phyloP scores from a whole-genome alignment of 1,140 invertebrate species.

The Lepidurus apus region DNA sequence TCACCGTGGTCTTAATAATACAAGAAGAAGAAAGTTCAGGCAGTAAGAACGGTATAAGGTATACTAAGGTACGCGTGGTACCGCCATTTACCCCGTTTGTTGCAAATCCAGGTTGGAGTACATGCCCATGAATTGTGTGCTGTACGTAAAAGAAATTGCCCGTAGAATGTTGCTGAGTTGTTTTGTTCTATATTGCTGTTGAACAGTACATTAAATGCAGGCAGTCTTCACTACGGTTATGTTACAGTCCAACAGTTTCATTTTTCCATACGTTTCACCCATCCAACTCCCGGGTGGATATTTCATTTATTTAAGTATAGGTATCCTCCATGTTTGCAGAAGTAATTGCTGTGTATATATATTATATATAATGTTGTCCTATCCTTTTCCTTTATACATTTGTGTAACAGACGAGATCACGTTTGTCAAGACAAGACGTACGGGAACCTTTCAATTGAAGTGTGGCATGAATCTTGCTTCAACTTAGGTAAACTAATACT shows the following conservation, averaged over 20 bases:
- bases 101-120: neutral
- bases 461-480: too few species aligned
- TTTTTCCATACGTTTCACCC: neutral
- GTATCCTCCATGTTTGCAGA: neutral
- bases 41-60: neutral
- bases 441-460: neutral
- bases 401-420: neutral
- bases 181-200: slow-evolving; percentile 10
- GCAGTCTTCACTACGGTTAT: neutral
- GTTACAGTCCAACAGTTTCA: neutral
- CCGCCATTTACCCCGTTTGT: slow-evolving; percentile 7
- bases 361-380: neutral
- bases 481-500: too few species aligned
- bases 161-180: neutral
- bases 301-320: neutral
- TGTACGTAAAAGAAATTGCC: neutral
- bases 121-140: neutral
- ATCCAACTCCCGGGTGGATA: slow-evolving; percentile 1
- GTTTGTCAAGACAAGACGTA: neutral
- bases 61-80: neutral
- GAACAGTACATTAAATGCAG: neutral
- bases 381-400: slow-evolving; percentile 16
- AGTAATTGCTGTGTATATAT: neutral
- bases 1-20: neutral
- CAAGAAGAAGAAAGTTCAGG: neutral